Percentiles rank a stretch among this genome's conserved stretches.
Conservation (phyloP, 2,888 invertebrate genomes). For the Tromatobia lineatoria region DNA sequence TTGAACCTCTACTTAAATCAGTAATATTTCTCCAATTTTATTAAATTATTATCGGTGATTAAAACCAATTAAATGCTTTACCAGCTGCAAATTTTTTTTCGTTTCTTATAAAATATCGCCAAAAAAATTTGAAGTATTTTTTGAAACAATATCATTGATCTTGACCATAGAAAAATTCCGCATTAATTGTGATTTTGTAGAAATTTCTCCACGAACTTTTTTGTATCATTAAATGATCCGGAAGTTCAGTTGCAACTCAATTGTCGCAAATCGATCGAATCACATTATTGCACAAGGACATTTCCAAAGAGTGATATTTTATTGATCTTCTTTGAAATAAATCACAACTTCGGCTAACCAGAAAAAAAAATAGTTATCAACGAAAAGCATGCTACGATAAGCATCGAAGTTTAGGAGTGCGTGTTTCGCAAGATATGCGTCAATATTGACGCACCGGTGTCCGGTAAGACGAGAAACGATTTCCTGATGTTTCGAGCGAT, state of each 20-base stretch:
- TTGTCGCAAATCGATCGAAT: conserved; percentile 40
- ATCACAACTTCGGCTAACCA: not conserved
- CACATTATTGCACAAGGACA: conserved; percentile 29
- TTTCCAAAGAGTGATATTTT: not conserved
- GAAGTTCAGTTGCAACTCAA: conserved; percentile 28
- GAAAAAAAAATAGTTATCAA: conserved; percentile 33
- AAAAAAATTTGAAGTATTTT: too few species aligned
- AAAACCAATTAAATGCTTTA: too few species aligned
- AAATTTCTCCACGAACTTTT: too few species aligned
- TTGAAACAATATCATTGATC: too few species aligned
- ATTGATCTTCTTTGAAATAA: not conserved
- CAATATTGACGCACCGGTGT: conserved; percentile 81
- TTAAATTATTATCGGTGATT: too few species aligned
- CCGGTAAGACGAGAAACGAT: conserved; percentile 80
- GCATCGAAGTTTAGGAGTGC: conserved; percentile 34
- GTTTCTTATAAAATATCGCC: too few species aligned
- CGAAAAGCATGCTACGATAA: conserved; percentile 11
- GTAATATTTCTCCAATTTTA: too few species aligned
- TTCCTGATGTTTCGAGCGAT: conserved; percentile 73
- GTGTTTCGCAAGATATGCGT: conserved; percentile 79
- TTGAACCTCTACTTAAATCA: too few species aligned
- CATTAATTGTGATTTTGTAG: too few species aligned
- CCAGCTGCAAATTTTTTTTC: too few species aligned
- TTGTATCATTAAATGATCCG: conserved; percentile 22
- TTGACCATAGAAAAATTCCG: too few species aligned